Evolutionary conservation across 1,140 invertebrate genomes (phyloP).

Genomic region (Myzus persicae): DNA sequence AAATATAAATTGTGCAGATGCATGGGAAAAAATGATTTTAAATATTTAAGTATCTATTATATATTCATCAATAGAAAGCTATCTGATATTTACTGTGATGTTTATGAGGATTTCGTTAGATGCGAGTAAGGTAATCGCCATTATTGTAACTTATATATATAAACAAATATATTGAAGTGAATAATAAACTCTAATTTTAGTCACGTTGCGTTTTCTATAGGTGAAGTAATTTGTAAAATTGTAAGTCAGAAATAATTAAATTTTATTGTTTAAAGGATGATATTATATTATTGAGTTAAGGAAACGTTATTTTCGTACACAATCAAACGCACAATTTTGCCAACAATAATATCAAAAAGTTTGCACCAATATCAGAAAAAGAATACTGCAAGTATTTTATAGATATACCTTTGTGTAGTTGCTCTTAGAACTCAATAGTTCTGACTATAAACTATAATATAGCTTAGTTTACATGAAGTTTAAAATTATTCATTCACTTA

Average conservation of each 20-base stretch:
- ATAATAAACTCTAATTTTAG: no score
- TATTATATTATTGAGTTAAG: not conserved
- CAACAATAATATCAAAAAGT: not conserved
- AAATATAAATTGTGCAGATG: not conserved
- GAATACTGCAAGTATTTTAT: not conserved
- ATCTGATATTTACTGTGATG: not conserved
- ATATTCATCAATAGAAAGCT: not conserved
- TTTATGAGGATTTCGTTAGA: not conserved
- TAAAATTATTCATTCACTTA: not conserved
- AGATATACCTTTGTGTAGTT: not conserved
- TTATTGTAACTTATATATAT: no score
- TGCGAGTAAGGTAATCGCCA: not conserved
- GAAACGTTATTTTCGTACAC: not conserved
- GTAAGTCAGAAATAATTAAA: no score
- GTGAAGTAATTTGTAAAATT: not conserved
- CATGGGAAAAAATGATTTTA: not conserved
- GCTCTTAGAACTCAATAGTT: not conserved
- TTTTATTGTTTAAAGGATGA: not conserved
- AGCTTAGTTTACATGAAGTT: not conserved
- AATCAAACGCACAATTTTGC: not conserved
- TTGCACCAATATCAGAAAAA: not conserved
- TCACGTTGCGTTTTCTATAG: not conserved
- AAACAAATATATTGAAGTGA: no score
- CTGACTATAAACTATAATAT: not conserved
- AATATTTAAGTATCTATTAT: not conserved